Conservation (phyloP, 2,113 vertebrate species). For the Xenopus borealis region DNA sequence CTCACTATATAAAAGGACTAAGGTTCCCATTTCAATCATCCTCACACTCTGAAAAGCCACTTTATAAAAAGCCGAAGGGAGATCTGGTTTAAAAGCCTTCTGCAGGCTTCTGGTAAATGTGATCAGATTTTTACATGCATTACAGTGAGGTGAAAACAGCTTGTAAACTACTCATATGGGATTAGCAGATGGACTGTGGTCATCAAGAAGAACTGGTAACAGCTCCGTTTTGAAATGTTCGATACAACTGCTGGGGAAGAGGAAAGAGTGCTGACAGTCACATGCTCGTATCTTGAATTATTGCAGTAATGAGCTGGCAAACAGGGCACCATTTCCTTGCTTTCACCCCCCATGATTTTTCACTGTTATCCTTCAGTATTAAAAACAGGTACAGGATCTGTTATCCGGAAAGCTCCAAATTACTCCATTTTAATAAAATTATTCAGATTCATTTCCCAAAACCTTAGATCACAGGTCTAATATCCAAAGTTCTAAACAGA, state of each 20-base stretch:
- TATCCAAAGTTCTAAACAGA: too few relatives aligned
- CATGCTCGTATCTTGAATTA: too few relatives aligned
- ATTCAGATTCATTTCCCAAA: too few relatives aligned
- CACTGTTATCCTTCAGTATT: too few relatives aligned
- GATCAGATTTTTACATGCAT: constrained; percentile 18
- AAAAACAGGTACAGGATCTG: too few relatives aligned
- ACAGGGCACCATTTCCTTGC: too few relatives aligned
- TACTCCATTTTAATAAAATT: too few relatives aligned
- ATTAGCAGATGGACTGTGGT: constrained; percentile 31
- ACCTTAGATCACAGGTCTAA: too few relatives aligned
- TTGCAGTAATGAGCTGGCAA: too few relatives aligned
- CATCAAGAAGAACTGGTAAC: constrained; percentile 3
- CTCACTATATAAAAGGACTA: constrained; percentile 15
- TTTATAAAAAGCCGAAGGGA: constrained; percentile 17
- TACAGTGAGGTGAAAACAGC: constrained; percentile 36
- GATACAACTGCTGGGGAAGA: neutral
- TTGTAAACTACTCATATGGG: constrained; percentile 30
- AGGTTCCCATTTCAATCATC: constrained; percentile 1
- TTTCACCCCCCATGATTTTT: too few relatives aligned
- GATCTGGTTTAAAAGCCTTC: constrained; percentile 14
- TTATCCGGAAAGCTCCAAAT: too few relatives aligned
- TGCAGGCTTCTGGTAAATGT: constrained; percentile 21
- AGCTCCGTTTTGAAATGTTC: neutral
- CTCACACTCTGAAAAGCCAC: constrained; percentile 1
- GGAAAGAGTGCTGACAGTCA: neutral